Conservation (phyloP, 2,113 vertebrate species). For the Cheirogaleus medius region DNA sequence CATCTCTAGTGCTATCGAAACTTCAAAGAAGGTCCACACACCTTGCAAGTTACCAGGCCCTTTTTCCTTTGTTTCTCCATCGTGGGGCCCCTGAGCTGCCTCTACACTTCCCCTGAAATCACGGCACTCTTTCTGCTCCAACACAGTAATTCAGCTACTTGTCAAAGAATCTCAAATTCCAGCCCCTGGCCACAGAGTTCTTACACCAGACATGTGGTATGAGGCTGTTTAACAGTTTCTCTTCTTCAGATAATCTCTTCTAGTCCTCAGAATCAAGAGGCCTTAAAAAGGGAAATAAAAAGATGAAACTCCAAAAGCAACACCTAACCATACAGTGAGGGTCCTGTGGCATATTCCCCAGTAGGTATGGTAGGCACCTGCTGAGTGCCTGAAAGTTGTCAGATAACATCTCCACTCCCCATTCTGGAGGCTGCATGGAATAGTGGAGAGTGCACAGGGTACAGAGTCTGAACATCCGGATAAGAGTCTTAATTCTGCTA, state of each 20-base stretch:
- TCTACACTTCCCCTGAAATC: no score
- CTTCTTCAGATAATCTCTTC: not conserved
- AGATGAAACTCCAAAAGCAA: not conserved
- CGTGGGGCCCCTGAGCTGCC: not conserved
- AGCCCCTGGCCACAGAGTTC: not conserved
- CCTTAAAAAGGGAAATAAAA: not conserved
- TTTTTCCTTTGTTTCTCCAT: not conserved
- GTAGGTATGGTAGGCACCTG: not conserved
- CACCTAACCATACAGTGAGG: not conserved
- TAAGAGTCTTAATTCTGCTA: not conserved
- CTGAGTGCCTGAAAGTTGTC: not conserved
- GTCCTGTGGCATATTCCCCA: not conserved
- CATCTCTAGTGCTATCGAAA: not conserved
- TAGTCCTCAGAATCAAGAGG: not conserved
- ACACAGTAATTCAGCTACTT: not conserved
- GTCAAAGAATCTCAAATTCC: not conserved
- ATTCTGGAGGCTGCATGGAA: not conserved
- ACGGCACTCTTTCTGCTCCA: not conserved
- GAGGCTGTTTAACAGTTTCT: not conserved
- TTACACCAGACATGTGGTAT: not conserved
- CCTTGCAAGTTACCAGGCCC: not conserved
- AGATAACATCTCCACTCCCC: not conserved
- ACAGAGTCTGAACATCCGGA: not conserved
- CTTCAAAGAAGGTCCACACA: not conserved
- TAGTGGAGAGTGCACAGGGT: not conserved